Evolutionary conservation across 2,113 vertebrate species (phyloP), one percentile per base, ranked within the genome.

Genomic region (Cyprinodon variegatus): DNA sequence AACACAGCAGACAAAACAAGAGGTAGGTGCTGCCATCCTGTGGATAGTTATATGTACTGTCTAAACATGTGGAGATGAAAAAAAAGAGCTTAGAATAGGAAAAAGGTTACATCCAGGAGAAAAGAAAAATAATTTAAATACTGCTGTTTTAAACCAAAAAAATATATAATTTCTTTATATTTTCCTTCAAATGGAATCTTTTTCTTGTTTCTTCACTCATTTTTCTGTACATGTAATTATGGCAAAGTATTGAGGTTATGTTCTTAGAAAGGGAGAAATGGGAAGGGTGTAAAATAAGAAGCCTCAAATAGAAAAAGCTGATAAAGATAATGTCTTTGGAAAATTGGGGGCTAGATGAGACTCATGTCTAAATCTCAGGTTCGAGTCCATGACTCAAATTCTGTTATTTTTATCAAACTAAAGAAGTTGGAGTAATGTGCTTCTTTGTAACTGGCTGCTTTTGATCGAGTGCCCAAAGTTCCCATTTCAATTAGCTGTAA

Each of bases 1-100:
- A 36, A 22, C 7, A 40, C 39, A 13, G 14, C 1, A n/a, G 65
- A 60, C 48, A 65, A 39, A 50, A 53, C 85, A 62, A 46, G 79
- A 74, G 72, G 69, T 62, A 38, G 83, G 76, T 91, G 89, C 93
- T 94, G 88, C 93, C 91, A 83, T 70, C 94, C 39, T 80, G 88
- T 94, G 94, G 89, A 82, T 57, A 74, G 83, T 81, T 43, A 53
- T 45, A 40, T 78, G 71, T 46, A 90, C 60, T 14, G 43, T 48
- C 70, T 41, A 82, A 36, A 43, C 11, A 43, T n/a, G 17, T 4
- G 78, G 45, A 39, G 66, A 0, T 66, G 45, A 59, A 7, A 8
- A 38, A 59, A 74, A 60, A 6, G 39, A 6, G 39, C 36, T 29
- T 41, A 36, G 45, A 20, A 48, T 11, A 29, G 11, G 13, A 12